Evolutionary conservation across 2,797 vertebrate species (phyloP), one percentile per base, ranked within the genome.

Genomic region (Spea hammondii): DNA sequence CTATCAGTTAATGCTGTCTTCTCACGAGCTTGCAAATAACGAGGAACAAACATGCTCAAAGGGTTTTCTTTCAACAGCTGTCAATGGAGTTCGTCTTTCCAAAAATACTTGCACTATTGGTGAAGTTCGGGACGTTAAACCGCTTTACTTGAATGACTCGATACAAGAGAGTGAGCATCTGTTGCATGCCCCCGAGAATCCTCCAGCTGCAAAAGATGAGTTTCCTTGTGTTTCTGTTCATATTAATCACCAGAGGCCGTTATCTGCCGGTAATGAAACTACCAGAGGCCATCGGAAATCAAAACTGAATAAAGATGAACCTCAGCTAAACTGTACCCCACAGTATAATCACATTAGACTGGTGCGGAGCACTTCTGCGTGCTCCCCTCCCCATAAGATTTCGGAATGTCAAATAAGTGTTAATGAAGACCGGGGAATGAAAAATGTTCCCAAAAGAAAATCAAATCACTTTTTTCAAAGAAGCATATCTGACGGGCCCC

Each of bases 401-500:
- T 9, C 75, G 12, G 90, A 89, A 73, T 88, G 74, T 66, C 86
- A 84, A n/a, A 83, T 84, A 48, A 84, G 72, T 66, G 62, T 70
- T 84, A 86, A 14, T 3, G 73, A 84, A 45, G 89, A 85, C 64
- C 86, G 87, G 72, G 87, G 82, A 79, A 90, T 88, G 87, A 88
- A 89, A 8, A 85, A 70, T 70, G 82, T 82, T 51, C 89, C 90
- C 74, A 87, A 86, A 72, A 90, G 85, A 79, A 88, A 86, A 87
- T 73, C 60, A 54, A 91, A 90, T 66, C 90, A 87, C 6, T 55
- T 91, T 77, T 91, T 98, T 77, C 96, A 97, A 83, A 95, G 97
- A 88, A 99, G 97, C 83, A 87, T 97, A 88, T 99, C 97, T 83
- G 96, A 96, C 88, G 94, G 95, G 76, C 93, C 94, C 8, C 90